These are phyloP conservation scores for Pangasius krempfi DNA, from an alignment of 2,797 vertebrate species.

Conservation along the genomic window DNA sequence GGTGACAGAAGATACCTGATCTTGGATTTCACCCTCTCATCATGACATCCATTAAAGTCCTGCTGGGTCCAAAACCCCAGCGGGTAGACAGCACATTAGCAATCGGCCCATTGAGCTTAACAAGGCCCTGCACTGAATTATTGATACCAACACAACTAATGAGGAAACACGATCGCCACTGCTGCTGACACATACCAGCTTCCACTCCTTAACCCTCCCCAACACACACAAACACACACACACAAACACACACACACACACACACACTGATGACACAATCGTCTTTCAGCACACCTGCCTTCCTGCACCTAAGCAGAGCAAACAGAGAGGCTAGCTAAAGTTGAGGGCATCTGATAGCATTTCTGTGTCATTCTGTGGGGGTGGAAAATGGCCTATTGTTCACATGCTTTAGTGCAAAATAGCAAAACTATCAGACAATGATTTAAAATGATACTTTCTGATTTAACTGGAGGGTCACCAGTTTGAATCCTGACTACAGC, in stretches of 20 bases:
- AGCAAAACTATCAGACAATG: background rate
- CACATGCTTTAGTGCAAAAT: background rate
- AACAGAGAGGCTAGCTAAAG: constrained; percentile 24
- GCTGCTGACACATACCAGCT: constrained; percentile 66
- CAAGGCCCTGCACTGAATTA: constrained; percentile 82
- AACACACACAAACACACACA: constrained; percentile 29
- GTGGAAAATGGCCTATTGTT: constrained; percentile 8
- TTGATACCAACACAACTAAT: constrained; percentile 85
- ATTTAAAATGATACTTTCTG: background rate
- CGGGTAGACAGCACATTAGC: constrained; percentile 85
- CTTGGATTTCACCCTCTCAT: constrained; percentile 86
- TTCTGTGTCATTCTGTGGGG: constrained; percentile 5
- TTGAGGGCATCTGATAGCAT: constrained; percentile 25
- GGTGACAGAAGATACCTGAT: constrained; percentile 74
- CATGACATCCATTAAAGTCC: constrained; percentile 87
- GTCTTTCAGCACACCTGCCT: constrained; percentile 38
- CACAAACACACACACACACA: constrained; percentile 28
- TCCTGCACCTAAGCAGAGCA: constrained; percentile 36
- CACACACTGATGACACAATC: constrained; percentile 37
- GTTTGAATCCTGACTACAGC: background rate
- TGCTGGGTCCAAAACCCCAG: constrained; percentile 71
- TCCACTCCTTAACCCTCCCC: constrained; percentile 24
- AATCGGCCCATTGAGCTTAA: constrained; percentile 83
- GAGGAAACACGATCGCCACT: constrained; percentile 78
- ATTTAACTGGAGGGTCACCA: background rate